Conservation (phyloP, 2,888 invertebrate genomes). For the Lepidonotus clava region DNA sequence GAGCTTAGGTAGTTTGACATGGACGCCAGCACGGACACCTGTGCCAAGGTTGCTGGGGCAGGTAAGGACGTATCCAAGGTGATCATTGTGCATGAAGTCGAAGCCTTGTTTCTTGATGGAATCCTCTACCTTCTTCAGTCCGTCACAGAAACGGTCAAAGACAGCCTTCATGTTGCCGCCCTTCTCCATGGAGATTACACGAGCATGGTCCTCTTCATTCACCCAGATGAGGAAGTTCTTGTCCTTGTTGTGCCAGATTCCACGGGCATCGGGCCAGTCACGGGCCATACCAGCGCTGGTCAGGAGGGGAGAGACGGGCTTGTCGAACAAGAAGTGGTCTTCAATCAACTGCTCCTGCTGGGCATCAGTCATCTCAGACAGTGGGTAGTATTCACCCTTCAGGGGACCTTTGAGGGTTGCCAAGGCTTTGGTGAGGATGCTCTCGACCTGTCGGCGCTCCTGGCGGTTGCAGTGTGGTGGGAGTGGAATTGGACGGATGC, state of each 20-base stretch:
- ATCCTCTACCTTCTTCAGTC: constrained; percentile 61
- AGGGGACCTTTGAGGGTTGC: constrained; percentile 57
- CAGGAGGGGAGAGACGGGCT: constrained; percentile 63
- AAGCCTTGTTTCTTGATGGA: constrained; percentile 58
- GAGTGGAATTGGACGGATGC: constrained; percentile 60
- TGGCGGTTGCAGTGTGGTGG: constrained; percentile 62
- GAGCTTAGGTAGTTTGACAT: constrained; percentile 89
- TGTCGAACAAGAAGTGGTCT: constrained; percentile 68
- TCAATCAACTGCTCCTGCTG: constrained; percentile 64
- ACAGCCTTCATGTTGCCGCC: constrained; percentile 56
- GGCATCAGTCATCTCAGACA: constrained; percentile 63
- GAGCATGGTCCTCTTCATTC: constrained; percentile 60
- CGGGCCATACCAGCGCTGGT: constrained; percentile 59
- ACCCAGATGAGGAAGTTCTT: constrained; percentile 63
- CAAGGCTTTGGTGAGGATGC: constrained; percentile 60
- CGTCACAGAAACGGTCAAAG: constrained; percentile 62
- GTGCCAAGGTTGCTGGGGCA: constrained; percentile 93
- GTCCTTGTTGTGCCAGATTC: constrained; percentile 83
- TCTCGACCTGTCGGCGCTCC: constrained; percentile 67
- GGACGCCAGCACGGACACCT: constrained; percentile 97
- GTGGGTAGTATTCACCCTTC: constrained; percentile 65
- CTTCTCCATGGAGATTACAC: constrained; percentile 61
- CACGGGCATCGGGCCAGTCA: constrained; percentile 65
- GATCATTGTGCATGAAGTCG: constrained; percentile 60
- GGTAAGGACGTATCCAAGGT: constrained; percentile 88